A percentile compares a stretch with the other conserved stretches of the same genome.
These are phyloP conservation scores for Phrynocephalus versicolor DNA, from an alignment of 2,113 vertebrate genomes.

Conservation along the genomic window DNA sequence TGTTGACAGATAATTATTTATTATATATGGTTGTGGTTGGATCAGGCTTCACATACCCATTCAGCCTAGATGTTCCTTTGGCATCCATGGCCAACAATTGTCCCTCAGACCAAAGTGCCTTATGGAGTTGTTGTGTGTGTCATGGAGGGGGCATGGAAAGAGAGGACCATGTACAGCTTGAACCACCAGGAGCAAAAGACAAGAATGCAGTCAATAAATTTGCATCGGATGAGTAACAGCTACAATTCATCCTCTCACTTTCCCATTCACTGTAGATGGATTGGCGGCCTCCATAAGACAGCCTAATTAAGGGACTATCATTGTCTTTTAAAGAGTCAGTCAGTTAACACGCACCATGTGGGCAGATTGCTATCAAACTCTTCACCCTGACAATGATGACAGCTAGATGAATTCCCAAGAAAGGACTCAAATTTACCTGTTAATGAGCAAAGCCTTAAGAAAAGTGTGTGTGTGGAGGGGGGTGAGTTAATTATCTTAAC, in stretches of 20 bases:
- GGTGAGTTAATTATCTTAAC: conserved; percentile 58
- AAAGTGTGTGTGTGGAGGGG: neutral
- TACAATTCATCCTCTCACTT: conserved; percentile 74
- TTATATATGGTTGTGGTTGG: no score
- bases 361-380: conserved; percentile 67
- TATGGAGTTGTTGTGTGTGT: no score
- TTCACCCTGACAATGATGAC: conserved; percentile 69
- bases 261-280: conserved; percentile 74
- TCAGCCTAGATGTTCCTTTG: no score
- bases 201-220: neutral
- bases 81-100: no score
- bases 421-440: conserved; percentile 77
- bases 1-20: no score
- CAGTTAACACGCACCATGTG: conserved; percentile 68
- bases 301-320: conserved; percentile 85
- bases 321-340: conserved; percentile 71
- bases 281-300: conserved; percentile 71
- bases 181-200: no score
- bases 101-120: no score
- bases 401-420: conserved; percentile 74
- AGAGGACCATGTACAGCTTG: no score
- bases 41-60: no score
- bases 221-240: conserved; percentile 75
- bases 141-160: no score
- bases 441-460: conserved; percentile 70